Evolutionary conservation across 2,888 invertebrate genomes (phyloP).

Genomic region (Copidosoma aretas): DNA sequence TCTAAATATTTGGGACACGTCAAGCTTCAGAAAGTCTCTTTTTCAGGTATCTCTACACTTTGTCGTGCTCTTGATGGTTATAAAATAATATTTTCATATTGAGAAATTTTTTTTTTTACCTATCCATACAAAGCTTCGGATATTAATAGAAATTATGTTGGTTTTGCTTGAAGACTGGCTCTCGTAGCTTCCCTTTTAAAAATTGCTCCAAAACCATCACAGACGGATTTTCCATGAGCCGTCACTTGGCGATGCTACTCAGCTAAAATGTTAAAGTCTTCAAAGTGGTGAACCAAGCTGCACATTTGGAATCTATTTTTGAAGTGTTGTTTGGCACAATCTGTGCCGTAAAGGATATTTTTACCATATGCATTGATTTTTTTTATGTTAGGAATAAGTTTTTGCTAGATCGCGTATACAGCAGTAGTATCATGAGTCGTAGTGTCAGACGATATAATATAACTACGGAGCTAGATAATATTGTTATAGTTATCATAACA

Average conservation of each 20-base stretch:
- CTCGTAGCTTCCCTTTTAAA: slow-evolving; percentile 12
- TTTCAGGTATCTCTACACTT: too few relatives aligned
- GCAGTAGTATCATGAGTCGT: slow-evolving; percentile 24
- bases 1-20: too few relatives aligned
- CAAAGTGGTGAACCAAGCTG: slow-evolving; percentile 5
- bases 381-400: neutral
- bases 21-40: too few relatives aligned
- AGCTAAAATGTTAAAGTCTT: slow-evolving; percentile 15
- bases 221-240: slow-evolving; percentile 20
- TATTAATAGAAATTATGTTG: too few relatives aligned
- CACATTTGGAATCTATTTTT: neutral
- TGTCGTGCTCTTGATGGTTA: too few relatives aligned
- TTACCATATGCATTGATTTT: neutral
- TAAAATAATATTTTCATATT: too few relatives aligned
- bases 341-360: too few relatives aligned
- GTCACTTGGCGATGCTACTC: slow-evolving; percentile 15
- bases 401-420: slow-evolving; percentile 4
- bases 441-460: too few relatives aligned
- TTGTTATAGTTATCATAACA: too few relatives aligned
- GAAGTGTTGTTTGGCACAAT: neutral
- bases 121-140: too few relatives aligned
- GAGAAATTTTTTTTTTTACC: too few relatives aligned
- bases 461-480: too few relatives aligned
- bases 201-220: slow-evolving; percentile 20
- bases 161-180: slow-evolving; percentile 21